Base-by-base conservation (phyloP, 2,888 invertebrate genomes). In the Ditylenchus weischeri region DNA sequence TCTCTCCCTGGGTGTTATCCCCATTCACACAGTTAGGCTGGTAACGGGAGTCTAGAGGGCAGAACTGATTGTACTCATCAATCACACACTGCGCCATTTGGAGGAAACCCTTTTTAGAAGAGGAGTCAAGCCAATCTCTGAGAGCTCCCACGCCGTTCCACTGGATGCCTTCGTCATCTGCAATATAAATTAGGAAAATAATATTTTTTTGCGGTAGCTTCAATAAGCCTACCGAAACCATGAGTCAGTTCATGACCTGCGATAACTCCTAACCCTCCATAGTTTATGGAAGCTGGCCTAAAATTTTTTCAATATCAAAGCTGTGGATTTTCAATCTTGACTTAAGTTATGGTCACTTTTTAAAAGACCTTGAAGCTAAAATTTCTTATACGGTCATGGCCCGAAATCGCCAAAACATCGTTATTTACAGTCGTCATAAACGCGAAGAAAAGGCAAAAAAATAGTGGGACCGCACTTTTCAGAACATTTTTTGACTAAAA, bases 251-350 rank as follows among this genome's bases (percentile, higher is more conserved):
- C 76, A 60, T 76, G 76, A n/a, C 76, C 76, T 29, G 68, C 64
- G 7, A 70, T 64, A 18, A 71, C 49, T 21, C 95, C 96, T 89
- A 96, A 93, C 0, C 92, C 94, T 0, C 95, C 96, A 79, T 90
- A 96, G 60, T 80, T 80, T 19, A 80, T 72, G 8, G 79, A 66
- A 35, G 79, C 76, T 21, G 80, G 80, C 69, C 43, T 43, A 43
- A 29, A 29, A 29, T 29, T 4, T 29, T 29, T 29, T 4, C 29
- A 74, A 79, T 29, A 5, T 29, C 5, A 29, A 29, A 29, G 3
- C 29, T 29, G 29, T 29, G 3, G 29, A 29, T 29, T 5, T n/a
- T n/a, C n/a, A n/a, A n/a, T n/a, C n/a, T n/a, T n/a, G n/a, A n/a
- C n/a, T n/a, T n/a, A n/a, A n/a, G n/a, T n/a, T n/a, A n/a, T 29